Percentiles rank a stretch among this genome's conserved stretches.
Evolutionary conservation across 2,113 vertebrate species (phyloP).

Genomic region (human (Homo sapiens)): GRCh38 chr3:161252001-161252500

Average conservation of each 20-base stretch:
- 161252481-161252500: neutral
- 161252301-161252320: constrained; percentile 9
- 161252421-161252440: neutral
- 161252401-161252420: constrained; percentile 7
- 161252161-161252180: neutral
- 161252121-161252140: neutral
- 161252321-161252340: neutral
- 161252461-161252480: neutral
- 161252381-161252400: constrained; percentile 4
- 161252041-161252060: neutral
- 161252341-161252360: constrained; percentile 4
- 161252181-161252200: neutral
- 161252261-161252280: constrained; percentile 53
- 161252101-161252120: neutral
- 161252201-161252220: neutral
- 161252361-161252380: neutral
- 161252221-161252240: neutral
- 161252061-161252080: neutral
- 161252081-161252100: neutral
- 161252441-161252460: neutral
- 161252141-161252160: neutral
- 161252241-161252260: neutral
- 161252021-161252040: neutral
- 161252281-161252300: neutral
- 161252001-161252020: neutral